Conservation (phyloP, 1,140 invertebrate genomes). For the Pomacea maculata region DNA sequence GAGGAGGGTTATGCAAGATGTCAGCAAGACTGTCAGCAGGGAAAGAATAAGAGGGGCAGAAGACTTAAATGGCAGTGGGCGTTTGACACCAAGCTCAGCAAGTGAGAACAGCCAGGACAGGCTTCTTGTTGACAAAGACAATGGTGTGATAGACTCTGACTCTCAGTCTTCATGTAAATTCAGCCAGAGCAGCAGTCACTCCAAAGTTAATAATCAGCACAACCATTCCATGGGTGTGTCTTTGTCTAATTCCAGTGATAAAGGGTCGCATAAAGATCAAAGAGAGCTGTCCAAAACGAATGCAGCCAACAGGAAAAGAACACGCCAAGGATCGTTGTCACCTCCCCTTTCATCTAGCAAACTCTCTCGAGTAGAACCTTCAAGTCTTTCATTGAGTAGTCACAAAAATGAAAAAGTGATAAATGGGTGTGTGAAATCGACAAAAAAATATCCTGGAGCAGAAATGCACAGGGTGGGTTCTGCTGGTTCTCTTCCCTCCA, state of each 20-base stretch:
- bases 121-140: conserved; percentile 20
- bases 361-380: conserved; percentile 21
- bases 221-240: conserved; percentile 43
- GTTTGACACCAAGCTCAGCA: conserved; percentile 9
- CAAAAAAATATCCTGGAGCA: conserved; percentile 12
- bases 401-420: conserved; percentile 26
- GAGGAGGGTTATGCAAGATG: neutral
- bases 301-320: conserved; percentile 51
- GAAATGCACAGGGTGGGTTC: neutral
- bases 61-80: conserved; percentile 31
- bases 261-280: conserved; percentile 39
- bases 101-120: conserved; percentile 32
- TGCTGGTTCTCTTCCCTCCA: neutral
- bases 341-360: conserved; percentile 16
- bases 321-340: conserved; percentile 28
- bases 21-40: neutral
- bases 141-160: conserved; percentile 9
- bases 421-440: conserved; percentile 33
- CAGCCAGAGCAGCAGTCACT: conserved; percentile 13
- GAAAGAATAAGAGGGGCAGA: conserved; percentile 6
- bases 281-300: conserved; percentile 53
- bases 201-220: conserved; percentile 1
- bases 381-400: conserved; percentile 37
- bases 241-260: conserved; percentile 32
- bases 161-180: conserved; percentile 3